Evolutionary conservation across 2,797 vertebrate genomes (phyloP).

Genomic region (Vespertilio murinus): DNA sequence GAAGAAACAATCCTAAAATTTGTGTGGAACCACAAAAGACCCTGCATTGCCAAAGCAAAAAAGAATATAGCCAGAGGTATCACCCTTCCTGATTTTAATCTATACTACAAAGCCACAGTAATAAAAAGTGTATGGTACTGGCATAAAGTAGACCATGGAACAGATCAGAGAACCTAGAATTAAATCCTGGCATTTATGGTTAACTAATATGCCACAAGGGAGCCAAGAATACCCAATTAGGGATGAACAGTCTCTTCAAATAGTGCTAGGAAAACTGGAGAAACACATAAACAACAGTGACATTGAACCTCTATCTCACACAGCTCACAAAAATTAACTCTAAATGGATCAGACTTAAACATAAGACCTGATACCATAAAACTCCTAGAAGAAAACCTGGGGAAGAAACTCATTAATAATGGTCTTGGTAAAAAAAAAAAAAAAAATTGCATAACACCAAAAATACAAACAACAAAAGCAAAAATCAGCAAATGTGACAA

Average conservation of each 20-base stretch:
- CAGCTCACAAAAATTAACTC: not conserved
- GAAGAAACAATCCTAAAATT: not conserved
- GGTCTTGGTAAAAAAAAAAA: too few species aligned
- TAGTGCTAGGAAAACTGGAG: not conserved
- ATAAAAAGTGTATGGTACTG: not conserved
- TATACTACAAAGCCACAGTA: not conserved
- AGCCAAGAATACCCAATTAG: not conserved
- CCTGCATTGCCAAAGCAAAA: not conserved
- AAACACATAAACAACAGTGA: not conserved
- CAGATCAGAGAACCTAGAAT: not conserved
- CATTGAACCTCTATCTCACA: not conserved
- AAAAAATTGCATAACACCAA: not conserved
- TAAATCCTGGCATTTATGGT: not conserved
- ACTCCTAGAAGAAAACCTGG: not conserved
- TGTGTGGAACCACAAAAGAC: not conserved
- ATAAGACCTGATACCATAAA: not conserved
- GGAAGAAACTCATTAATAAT: not conserved
- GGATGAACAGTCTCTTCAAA: not conserved
- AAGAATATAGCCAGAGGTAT: not conserved
- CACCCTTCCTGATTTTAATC: not conserved
- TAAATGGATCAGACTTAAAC: not conserved
- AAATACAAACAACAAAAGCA: not conserved
- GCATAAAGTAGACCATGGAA: not conserved
- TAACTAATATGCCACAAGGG: not conserved
- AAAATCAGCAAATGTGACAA: not conserved